A percentile compares a stretch with the other conserved stretches of the same genome.
phyloP scores from a whole-genome alignment of 2,797 vertebrate genomes.

The Eleutherodactylus coqui region DNA sequence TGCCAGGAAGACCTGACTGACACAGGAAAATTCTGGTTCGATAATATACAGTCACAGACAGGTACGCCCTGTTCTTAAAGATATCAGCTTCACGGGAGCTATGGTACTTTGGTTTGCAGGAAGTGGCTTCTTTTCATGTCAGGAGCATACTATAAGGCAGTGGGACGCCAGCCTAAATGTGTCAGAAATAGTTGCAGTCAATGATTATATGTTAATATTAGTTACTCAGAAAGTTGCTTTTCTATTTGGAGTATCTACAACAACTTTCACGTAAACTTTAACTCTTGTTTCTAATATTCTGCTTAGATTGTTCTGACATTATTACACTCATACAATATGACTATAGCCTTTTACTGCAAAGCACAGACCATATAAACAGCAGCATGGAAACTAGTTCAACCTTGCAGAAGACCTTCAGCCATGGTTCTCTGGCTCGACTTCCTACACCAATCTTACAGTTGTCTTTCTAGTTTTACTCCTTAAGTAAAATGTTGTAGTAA shows the following conservation, averaged over 20 bases:
- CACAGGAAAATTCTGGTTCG: too few species aligned
- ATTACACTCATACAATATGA: not conserved
- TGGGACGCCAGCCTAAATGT: too few species aligned
- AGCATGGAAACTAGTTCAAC: not conserved
- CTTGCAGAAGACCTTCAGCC: not conserved
- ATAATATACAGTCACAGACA: too few species aligned
- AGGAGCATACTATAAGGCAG: too few species aligned
- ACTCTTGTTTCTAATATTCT: not conserved
- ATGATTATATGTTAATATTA: not conserved
- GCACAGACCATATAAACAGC: not conserved
- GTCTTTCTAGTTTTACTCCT: not conserved
- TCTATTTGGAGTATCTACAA: not conserved
- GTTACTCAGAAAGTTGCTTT: not conserved
- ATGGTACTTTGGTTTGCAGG: too few species aligned
- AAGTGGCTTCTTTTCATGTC: too few species aligned
- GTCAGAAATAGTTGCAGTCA: too few species aligned
- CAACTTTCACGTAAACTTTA: not conserved
- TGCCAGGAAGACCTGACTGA: too few species aligned
- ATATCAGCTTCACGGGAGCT: too few species aligned
- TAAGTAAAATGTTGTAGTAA: constrained; percentile 6
- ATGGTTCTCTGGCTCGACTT: not conserved
- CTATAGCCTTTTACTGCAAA: not conserved
- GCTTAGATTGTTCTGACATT: not conserved
- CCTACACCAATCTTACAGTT: not conserved
- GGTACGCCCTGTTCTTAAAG: too few species aligned